These are phyloP conservation scores for Novumbra hubbsi DNA, from an alignment of 2,797 vertebrate species.

Conservation along the genomic window DNA sequence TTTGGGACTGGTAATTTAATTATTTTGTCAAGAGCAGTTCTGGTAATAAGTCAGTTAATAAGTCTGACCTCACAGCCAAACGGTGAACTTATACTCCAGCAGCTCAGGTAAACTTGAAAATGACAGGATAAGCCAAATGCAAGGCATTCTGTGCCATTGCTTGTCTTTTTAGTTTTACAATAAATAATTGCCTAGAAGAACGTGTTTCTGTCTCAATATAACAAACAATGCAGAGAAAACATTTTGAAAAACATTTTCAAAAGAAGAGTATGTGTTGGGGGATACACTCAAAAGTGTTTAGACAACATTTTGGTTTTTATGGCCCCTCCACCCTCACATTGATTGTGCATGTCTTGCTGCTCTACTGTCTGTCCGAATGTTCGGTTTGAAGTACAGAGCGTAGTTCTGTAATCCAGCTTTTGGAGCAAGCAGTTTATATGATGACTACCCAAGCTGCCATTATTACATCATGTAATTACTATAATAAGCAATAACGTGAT, in stretches of 20 bases:
- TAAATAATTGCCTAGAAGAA: not conserved
- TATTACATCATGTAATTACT: conserved; percentile 6
- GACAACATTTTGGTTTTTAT: not conserved
- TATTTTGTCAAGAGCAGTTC: not conserved
- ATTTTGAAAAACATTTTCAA: not conserved
- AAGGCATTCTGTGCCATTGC: not conserved
- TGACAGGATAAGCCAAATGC: not conserved
- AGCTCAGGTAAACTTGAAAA: not conserved
- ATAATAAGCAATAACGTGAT: not conserved
- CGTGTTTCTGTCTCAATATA: not conserved
- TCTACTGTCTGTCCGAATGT: not conserved
- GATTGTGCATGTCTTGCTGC: not conserved
- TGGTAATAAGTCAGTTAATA: not conserved
- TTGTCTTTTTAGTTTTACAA: not conserved
- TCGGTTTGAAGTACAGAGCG: not conserved
- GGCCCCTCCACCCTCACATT: not conserved
- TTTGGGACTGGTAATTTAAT: not conserved
- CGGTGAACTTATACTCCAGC: not conserved
- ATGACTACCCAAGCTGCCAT: conserved; percentile 11
- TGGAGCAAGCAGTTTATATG: conserved; percentile 12
- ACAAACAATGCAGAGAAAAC: not conserved
- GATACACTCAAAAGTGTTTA: too few relatives aligned
- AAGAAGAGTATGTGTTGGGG: not conserved
- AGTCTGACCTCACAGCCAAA: not conserved
- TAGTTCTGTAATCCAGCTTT: conserved; percentile 12